phyloP scores from a whole-genome alignment of 2,113 vertebrate genomes.

The Pterocles orientalis region DNA sequence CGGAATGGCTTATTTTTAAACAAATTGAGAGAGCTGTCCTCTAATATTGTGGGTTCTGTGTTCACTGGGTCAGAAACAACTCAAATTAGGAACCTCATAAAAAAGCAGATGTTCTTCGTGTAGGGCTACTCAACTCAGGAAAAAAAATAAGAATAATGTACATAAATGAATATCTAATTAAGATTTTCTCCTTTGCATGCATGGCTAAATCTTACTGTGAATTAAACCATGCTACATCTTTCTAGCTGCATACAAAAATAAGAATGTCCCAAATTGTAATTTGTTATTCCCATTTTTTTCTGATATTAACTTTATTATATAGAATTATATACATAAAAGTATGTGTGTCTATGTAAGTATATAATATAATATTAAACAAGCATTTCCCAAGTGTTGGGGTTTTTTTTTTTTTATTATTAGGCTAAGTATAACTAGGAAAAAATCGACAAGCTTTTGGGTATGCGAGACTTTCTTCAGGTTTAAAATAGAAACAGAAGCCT shows the following conservation, averaged over 20 bases:
- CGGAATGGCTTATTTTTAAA: not conserved
- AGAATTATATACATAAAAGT: not conserved
- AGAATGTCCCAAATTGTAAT: not conserved
- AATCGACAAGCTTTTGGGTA: not conserved
- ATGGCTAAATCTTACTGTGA: not conserved
- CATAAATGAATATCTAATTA: not conserved
- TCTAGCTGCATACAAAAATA: not conserved
- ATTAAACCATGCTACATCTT: not conserved
- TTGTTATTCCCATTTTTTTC: not conserved
- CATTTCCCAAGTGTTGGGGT: not conserved
- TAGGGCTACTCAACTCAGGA: not conserved
- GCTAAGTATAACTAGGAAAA: not conserved
- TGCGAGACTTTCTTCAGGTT: not conserved
- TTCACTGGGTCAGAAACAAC: not conserved
- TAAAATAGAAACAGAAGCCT: constrained; percentile 26
- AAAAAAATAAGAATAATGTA: not conserved
- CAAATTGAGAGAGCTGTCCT: not conserved
- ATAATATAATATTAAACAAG: not conserved
- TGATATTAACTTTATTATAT: not conserved
- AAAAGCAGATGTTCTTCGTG: not conserved
- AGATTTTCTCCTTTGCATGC: not conserved
- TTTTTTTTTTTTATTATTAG: not conserved
- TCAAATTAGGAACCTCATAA: not conserved
- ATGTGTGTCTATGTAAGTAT: not conserved
- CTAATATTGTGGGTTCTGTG: not conserved